Percentiles rank a stretch among this genome's conserved stretches.
These are phyloP conservation scores for Notospermus geniculatus DNA, from an alignment of 1,140 invertebrate species.

Conservation along the genomic window DNA sequence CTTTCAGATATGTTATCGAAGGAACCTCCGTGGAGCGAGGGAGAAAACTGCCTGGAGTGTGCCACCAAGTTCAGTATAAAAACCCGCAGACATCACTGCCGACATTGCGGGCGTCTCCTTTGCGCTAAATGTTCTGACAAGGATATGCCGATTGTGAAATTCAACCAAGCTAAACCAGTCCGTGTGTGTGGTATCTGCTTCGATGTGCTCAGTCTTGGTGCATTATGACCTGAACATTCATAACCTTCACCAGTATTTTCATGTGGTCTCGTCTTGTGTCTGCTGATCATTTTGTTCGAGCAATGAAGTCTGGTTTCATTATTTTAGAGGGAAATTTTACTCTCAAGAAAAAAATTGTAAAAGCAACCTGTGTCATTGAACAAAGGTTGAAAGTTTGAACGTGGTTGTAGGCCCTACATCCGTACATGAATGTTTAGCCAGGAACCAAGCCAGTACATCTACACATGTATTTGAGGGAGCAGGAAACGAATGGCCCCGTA, in stretches of 20 bases:
- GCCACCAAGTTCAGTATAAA: conserved; percentile 87
- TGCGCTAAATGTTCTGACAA: conserved; percentile 91
- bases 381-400: too few relatives aligned
- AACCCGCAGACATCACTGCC: conserved; percentile 92
- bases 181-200: conserved; percentile 91
- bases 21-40: conserved; percentile 89
- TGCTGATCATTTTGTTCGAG: too few relatives aligned
- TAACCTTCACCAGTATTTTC: neutral
- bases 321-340: too few relatives aligned
- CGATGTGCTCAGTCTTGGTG: conserved; percentile 78
- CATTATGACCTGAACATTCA: conserved; percentile 21
- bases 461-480: too few relatives aligned
- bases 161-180: conserved; percentile 87
- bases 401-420: too few relatives aligned
- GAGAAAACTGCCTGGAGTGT: conserved; percentile 90
- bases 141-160: conserved; percentile 94
- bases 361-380: too few relatives aligned
- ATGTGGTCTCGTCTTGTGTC: too few relatives aligned
- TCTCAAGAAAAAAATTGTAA: too few relatives aligned
- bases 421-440: too few relatives aligned
- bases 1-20: conserved; percentile 73
- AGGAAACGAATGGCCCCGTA: too few relatives aligned
- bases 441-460: too few relatives aligned
- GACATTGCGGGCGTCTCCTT: conserved; percentile 90
- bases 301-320: too few relatives aligned